phyloP scores from a whole-genome alignment of 2,797 vertebrate species.

The Bufotes viridis region DNA sequence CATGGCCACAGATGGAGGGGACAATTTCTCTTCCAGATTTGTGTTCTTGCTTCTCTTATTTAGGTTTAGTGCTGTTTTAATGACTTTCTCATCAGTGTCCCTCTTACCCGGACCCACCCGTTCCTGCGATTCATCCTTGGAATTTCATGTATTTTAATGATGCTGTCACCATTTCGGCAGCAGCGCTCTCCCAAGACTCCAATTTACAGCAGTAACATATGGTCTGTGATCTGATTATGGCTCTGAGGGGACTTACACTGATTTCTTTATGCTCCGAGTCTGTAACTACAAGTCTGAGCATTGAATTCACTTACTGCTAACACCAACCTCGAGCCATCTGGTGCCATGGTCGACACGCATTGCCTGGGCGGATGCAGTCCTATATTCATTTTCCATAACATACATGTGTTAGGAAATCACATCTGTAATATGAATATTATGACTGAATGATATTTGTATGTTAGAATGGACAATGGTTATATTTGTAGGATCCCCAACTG shows the following conservation, averaged over 20 bases:
- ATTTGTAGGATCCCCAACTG: neutral
- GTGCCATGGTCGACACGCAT: neutral
- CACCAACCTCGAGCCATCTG: conserved; percentile 3
- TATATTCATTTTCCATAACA: neutral
- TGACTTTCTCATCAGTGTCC: neutral
- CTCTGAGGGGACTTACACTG: neutral
- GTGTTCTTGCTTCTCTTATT: neutral
- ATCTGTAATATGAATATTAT: neutral
- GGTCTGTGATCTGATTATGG: conserved; percentile 7
- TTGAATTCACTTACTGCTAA: conserved; percentile 2
- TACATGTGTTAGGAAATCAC: neutral
- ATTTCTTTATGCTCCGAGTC: neutral
- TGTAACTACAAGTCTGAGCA: conserved; percentile 6
- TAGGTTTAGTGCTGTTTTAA: neutral
- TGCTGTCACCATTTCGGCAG: neutral
- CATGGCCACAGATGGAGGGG: neutral
- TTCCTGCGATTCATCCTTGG: neutral
- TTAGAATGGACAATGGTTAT: neutral
- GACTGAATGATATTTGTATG: neutral
- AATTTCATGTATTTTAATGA: conserved; percentile 17
- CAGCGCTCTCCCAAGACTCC: conserved; percentile 1
- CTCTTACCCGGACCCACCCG: neutral
- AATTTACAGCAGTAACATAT: conserved; percentile 24
- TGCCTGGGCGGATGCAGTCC: neutral
- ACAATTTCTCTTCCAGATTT: neutral